phyloP scores from a whole-genome alignment of 1,140 invertebrate species.

The Drosophila carrolli region DNA sequence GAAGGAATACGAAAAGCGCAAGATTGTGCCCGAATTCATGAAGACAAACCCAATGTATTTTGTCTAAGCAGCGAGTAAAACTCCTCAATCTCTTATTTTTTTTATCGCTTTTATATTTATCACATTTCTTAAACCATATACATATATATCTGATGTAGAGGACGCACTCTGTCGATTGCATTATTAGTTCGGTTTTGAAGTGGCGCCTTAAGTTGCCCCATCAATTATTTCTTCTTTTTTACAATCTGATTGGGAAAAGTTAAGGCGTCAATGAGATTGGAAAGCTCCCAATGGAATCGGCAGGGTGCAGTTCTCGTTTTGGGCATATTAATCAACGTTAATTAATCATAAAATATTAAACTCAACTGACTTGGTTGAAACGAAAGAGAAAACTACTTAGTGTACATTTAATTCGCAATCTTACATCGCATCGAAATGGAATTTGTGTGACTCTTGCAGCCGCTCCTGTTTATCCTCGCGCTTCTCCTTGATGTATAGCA shows the following conservation, averaged over 20 bases:
- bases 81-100: not conserved
- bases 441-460: constrained; percentile 93
- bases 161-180: not conserved
- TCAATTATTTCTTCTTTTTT: not conserved
- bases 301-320: not conserved
- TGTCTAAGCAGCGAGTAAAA: constrained; percentile 50
- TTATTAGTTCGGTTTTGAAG: not conserved
- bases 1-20: constrained; percentile 64
- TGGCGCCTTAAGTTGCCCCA: not conserved
- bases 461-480: constrained; percentile 95
- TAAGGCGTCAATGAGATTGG: not conserved
- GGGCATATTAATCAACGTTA: constrained; percentile 12
- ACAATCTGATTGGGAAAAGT: not conserved
- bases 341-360: constrained; percentile 36
- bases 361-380: constrained; percentile 34
- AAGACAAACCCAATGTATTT: constrained; percentile 80
- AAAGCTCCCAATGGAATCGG: not conserved
- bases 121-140: constrained; percentile 67
- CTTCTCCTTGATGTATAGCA: constrained; percentile 97
- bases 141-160: constrained; percentile 11
- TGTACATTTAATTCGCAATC: constrained; percentile 8
- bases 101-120: constrained; percentile 55
- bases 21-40: constrained; percentile 60
- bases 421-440: constrained; percentile 93
- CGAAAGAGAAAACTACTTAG: constrained; percentile 16